phyloP scores from a whole-genome alignment of 2,888 invertebrate species.

The Zhuqinia jingwanae region DNA sequence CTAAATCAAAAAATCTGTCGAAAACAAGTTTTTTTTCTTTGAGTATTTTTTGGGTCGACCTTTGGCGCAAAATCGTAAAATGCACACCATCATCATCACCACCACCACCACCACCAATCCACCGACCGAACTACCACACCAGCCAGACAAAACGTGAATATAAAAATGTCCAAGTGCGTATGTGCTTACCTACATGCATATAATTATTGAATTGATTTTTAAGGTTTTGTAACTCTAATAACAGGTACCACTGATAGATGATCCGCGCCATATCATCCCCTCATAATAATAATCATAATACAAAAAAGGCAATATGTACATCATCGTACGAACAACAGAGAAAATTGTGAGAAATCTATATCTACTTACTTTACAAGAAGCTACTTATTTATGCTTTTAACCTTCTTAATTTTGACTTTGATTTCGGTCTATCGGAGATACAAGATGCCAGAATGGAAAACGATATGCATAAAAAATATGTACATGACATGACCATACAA shows the following conservation, averaged over 20 bases:
- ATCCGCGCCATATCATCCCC: neutral
- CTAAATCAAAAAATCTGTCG: conserved; percentile 67
- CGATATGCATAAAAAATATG: no score
- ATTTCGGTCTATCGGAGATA: neutral
- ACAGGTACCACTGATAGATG: neutral
- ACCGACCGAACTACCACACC: no score
- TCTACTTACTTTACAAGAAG: no score
- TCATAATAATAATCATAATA: conserved; percentile 10
- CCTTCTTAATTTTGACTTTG: neutral
- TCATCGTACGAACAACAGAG: no score
- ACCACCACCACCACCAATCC: no score
- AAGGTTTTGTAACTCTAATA: conserved; percentile 22
- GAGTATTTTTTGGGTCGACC: conserved; percentile 55
- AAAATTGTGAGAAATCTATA: no score
- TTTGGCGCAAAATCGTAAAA: conserved; percentile 47
- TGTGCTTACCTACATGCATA: neutral
- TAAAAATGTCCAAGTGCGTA: neutral
- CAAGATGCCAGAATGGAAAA: neutral
- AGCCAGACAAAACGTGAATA: neutral
- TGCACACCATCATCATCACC: neutral
- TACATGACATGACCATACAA: no score
- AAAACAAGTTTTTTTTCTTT: conserved; percentile 60
- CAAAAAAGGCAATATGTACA: conserved; percentile 16
- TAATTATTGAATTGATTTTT: conserved; percentile 39
- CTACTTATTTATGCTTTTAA: neutral